Base-by-base conservation (phyloP, 2,797 vertebrate genomes). In the Champsocephalus esox region DNA sequence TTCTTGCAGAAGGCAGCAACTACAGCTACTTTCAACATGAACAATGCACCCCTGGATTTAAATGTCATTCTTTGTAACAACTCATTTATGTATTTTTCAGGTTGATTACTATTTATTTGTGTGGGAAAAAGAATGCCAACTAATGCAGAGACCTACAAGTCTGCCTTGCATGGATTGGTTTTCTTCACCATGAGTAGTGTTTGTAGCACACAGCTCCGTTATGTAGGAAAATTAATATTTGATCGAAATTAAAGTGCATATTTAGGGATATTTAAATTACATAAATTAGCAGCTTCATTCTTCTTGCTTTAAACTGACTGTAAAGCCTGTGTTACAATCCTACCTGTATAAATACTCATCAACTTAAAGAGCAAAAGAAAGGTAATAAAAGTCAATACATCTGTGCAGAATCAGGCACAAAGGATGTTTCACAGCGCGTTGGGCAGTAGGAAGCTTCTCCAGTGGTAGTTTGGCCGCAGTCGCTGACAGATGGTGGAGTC, bases 401-500 rank as follows among this genome's bases (percentile, higher is more conserved):
- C 21, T 19, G 28, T 61, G 66, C 57, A 58, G 55, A 70, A 72
- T 66, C 28, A 9, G 55, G 50, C 21, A 60, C 48, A 56, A 62
- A 17, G 19, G 0, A 17, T 4, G 34, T 21, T 70, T 72, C 21
- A 21, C 50, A 28, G 62, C 32, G 41, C 7, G 64, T 65, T 5
- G 49, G 70, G 43, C 65, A 63, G 62, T 14, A 66, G 73, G 68
- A 45, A 2, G 34, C 16, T 61, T 12, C 43, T 63, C 38, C 41
- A 32, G 1, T 38, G 34, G 34, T 6, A 28, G 28, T 57, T 69
- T 51, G 16, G 52, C 17, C 34, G n/a, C 11, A 60, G 67, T 77
- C 66, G 73, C 63, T 1, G n/a, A 76, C 87, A 87, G 77, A 77
- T 83, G 87, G 81, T 34, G 11, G 62, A 77, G 58, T 87, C 52